These are phyloP conservation scores for Sylvicola cinctus DNA, from an alignment of 2,888 invertebrate genomes.

Conservation along the genomic window DNA sequence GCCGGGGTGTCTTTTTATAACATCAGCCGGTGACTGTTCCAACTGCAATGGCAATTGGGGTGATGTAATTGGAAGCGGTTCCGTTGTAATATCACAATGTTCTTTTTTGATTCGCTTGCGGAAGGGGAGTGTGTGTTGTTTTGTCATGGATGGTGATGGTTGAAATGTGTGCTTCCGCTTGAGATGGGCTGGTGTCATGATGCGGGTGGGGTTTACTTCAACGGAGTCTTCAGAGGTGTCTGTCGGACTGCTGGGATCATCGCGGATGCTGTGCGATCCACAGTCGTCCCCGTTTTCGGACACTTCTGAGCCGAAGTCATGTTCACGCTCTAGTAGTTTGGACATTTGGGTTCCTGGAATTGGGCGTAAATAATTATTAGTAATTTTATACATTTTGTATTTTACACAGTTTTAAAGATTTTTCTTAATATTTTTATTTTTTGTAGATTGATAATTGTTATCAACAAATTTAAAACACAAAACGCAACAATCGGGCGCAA, in stretches of 20 bases:
- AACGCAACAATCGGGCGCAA: background rate
- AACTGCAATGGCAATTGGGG: no score
- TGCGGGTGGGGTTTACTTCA: slow-evolving; percentile 38
- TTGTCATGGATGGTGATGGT: slow-evolving; percentile 35
- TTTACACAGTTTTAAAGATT: no score
- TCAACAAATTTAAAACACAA: background rate
- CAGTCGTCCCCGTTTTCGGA: slow-evolving; percentile 40
- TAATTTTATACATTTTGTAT: no score
- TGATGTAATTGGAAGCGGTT: slow-evolving; percentile 12
- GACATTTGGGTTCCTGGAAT: slow-evolving; percentile 22
- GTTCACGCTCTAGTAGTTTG: slow-evolving; percentile 28
- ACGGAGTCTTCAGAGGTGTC: slow-evolving; percentile 43
- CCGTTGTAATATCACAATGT: slow-evolving; percentile 10
- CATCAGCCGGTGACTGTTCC: slow-evolving; percentile 26
- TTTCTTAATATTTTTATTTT: background rate
- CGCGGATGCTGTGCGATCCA: slow-evolving; percentile 24
- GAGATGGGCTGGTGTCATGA: slow-evolving; percentile 29
- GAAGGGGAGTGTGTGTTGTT: slow-evolving; percentile 32
- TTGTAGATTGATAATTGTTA: background rate
- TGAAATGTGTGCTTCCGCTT: slow-evolving; percentile 49
- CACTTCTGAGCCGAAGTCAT: slow-evolving; percentile 49
- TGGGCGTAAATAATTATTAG: slow-evolving; percentile 8
- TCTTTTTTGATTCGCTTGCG: slow-evolving; percentile 46
- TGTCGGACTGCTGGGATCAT: slow-evolving; percentile 35
- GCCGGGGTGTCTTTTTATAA: slow-evolving; percentile 23